Percentiles rank a stretch among this genome's conserved stretches.
Evolutionary conservation across 2,888 invertebrate species (phyloP).

Genomic region (Epistrophella euchroma): DNA sequence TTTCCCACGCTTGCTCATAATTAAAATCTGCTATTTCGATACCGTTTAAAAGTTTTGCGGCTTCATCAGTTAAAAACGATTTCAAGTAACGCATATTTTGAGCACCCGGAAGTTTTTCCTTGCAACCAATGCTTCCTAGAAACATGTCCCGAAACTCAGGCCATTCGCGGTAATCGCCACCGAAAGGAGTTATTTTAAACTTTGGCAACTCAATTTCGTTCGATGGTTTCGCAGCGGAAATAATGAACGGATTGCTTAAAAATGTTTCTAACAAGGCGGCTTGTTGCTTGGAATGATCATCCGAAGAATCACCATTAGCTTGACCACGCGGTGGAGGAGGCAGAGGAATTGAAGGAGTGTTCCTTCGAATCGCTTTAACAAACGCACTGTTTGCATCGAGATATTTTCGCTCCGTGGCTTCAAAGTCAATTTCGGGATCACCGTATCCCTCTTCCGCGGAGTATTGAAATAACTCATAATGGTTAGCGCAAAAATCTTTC

Average conservation of each 20-base stretch:
- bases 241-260: background rate
- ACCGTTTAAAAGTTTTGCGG: background rate
- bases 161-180: background rate
- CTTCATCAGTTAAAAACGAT: background rate
- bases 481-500: background rate
- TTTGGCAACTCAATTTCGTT: background rate
- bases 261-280: conserved; percentile 4
- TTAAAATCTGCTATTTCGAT: conserved; percentile 8
- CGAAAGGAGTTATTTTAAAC: background rate
- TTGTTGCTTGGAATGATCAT: conserved; percentile 12
- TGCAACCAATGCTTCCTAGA: no score
- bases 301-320: background rate
- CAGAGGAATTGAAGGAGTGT: background rate
- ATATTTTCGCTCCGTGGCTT: background rate
- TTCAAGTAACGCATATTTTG: background rate
- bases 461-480: background rate
- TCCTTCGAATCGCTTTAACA: background rate
- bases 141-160: background rate
- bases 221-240: background rate
- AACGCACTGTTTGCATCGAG: conserved; percentile 25
- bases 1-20: conserved; percentile 33
- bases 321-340: background rate
- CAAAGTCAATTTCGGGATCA: conserved; percentile 25
- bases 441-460: conserved; percentile 2
- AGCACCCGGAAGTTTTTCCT: background rate